Percentiles rank a stretch among this genome's conserved stretches.
These are phyloP conservation scores for Ovis canadensis DNA, from an alignment of 2,113 vertebrate genomes.

Conservation along the genomic window DNA sequence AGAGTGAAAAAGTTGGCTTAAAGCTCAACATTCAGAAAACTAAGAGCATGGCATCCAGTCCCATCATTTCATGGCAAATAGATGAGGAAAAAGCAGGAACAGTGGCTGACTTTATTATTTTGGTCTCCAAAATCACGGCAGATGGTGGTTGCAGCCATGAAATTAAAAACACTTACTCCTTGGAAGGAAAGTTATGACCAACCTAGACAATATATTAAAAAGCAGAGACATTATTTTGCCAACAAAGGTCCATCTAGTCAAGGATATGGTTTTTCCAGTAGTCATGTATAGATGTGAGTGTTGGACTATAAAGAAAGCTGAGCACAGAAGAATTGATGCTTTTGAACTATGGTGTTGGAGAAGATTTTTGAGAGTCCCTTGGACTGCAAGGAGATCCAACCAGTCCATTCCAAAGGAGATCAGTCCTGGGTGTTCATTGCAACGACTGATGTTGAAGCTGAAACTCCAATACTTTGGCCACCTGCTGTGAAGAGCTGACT, in stretches of 20 bases:
- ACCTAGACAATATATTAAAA: not conserved
- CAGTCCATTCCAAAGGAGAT: not conserved
- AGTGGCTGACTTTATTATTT: no score
- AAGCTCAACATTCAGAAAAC: no score
- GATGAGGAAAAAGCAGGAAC: no score
- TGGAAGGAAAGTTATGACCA: no score
- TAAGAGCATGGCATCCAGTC: no score
- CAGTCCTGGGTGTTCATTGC: not conserved
- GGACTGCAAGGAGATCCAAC: not conserved
- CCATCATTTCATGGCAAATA: no score
- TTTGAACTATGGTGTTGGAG: not conserved
- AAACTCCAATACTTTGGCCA: not conserved
- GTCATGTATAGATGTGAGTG: not conserved
- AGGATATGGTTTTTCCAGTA: not conserved
- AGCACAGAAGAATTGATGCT: not conserved
- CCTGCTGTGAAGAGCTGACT: not conserved
- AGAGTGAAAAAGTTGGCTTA: no score
- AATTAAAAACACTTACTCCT: no score
- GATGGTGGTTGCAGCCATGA: no score
- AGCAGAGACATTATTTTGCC: not conserved
- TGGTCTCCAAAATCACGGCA: no score
- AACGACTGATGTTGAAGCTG: rapidly evolving
- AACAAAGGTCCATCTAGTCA: not conserved
- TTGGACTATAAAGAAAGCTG: not conserved
- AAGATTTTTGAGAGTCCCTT: not conserved